These are phyloP conservation scores for Albula glossodonta DNA, from an alignment of 2,113 vertebrate genomes.

Conservation along the genomic window DNA sequence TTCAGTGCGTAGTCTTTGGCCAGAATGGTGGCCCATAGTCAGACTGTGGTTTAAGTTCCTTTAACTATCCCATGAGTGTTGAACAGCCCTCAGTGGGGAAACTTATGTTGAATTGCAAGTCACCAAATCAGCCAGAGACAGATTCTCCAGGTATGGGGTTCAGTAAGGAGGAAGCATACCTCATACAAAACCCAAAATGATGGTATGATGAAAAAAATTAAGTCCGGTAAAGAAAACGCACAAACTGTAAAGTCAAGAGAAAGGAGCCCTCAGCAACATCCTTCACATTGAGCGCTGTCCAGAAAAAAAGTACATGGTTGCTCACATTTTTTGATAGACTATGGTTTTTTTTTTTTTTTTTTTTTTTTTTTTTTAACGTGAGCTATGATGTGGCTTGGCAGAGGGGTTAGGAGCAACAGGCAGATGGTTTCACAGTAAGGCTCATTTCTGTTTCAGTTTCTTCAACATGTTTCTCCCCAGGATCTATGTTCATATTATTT, in stretches of 20 bases:
- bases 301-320: not conserved
- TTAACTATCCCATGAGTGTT: not conserved
- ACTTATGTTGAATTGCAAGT: too few species aligned
- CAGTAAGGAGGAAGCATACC: not conserved
- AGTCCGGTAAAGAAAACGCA: not conserved
- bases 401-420: conserved; percentile 8
- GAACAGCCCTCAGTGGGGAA: too few species aligned
- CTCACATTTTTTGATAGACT: not conserved
- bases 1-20: not conserved
- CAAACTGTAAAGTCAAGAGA: not conserved
- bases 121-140: not conserved
- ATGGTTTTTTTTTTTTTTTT: not conserved
- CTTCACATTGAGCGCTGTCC: not conserved
- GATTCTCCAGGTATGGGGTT: not conserved
- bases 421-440: conserved; percentile 50
- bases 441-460: conserved; percentile 44
- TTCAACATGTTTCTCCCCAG: not conserved
- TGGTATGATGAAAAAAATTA: not conserved
- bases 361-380: not conserved
- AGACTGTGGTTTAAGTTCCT: not conserved
- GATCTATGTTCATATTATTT: conserved; percentile 55
- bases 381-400: not conserved
- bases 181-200: not conserved
- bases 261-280: not conserved
- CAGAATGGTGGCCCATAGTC: not conserved